These are phyloP conservation scores for Elephantulus edwardii DNA, from an alignment of 2,113 vertebrate species.

Conservation along the genomic window DNA sequence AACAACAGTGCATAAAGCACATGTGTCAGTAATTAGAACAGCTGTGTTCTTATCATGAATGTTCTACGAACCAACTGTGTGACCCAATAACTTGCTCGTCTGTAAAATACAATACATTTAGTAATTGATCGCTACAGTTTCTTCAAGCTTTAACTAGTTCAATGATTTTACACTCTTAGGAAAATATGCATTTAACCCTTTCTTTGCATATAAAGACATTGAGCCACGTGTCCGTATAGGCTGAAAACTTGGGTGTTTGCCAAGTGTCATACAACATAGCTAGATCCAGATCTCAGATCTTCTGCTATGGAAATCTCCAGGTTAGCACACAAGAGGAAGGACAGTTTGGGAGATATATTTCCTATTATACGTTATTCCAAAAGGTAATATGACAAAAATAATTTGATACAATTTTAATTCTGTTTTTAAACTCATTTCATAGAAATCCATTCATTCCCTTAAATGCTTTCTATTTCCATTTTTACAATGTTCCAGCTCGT, in stretches of 20 bases:
- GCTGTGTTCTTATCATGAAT: neutral
- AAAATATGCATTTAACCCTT: neutral
- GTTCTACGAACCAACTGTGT: neutral
- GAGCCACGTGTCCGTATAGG: too few species aligned
- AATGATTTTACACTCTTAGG: neutral
- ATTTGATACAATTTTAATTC: neutral
- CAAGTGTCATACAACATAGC: neutral
- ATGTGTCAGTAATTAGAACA: slow-evolving; percentile 27
- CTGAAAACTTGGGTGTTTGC: neutral
- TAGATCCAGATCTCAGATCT: neutral
- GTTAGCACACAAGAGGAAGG: neutral
- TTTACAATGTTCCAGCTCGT: neutral
- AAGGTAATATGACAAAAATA: neutral
- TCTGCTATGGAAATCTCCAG: neutral
- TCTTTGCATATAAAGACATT: neutral
- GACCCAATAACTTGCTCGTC: neutral
- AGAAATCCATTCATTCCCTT: neutral
- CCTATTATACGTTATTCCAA: neutral
- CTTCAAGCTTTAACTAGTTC: slow-evolving; percentile 13
- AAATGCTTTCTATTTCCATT: neutral
- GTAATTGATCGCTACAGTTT: neutral
- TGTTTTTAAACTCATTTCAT: neutral
- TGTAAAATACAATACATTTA: slow-evolving; percentile 44
- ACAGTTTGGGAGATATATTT: neutral
- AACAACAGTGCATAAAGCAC: neutral